Conservation (phyloP, 2,113 vertebrate species). For the Chroicocephalus ridibundus region DNA sequence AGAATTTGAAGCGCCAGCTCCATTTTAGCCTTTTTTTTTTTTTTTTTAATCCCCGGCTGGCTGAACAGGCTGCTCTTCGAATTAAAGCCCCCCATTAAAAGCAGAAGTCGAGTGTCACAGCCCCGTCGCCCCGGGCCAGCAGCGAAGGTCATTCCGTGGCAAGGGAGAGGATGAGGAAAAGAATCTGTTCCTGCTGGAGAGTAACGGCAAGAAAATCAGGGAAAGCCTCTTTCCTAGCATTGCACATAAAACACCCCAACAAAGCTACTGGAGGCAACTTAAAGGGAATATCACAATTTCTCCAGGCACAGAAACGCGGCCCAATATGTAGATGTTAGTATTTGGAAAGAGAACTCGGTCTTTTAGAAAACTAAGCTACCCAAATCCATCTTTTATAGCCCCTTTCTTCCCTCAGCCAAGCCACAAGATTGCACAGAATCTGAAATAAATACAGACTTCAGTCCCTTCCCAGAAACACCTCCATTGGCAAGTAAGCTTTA, state of each 20-base stretch:
- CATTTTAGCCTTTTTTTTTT: background rate
- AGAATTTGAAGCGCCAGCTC: background rate
- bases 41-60: background rate
- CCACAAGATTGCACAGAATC: background rate
- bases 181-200: background rate
- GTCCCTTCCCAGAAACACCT: background rate
- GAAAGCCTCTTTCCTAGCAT: background rate
- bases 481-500: fast-evolving
- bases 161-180: background rate
- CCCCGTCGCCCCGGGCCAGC: background rate
- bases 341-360: background rate
- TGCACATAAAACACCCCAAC: background rate
- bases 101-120: background rate
- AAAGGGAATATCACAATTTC: background rate
- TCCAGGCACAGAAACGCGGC: background rate
- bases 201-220: background rate
- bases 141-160: background rate
- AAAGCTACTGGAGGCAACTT: background rate
- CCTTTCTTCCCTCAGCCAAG: background rate
- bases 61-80: background rate
- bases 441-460: background rate
- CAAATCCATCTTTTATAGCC: background rate
- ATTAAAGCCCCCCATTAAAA: background rate
- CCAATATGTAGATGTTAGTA: too few species aligned
- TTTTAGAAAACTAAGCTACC: background rate